These are phyloP conservation scores for Venturia canescens DNA, from an alignment of 1,140 invertebrate species.

Conservation along the genomic window DNA sequence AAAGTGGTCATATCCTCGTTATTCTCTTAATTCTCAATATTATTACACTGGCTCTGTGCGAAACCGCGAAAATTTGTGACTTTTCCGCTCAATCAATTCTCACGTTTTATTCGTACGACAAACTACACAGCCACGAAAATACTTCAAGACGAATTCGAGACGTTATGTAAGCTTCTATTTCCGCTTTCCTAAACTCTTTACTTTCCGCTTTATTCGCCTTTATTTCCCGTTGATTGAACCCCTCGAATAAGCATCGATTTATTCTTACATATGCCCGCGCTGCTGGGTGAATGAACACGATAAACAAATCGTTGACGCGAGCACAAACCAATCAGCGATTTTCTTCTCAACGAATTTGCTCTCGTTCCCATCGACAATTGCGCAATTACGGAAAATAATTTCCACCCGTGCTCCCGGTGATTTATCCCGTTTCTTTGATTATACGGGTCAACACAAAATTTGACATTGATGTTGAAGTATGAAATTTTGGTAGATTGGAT, in stretches of 20 bases:
- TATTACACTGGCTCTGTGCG: background rate
- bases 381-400: background rate
- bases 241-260: background rate
- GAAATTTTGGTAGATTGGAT: too few species aligned
- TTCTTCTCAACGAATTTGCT: background rate
- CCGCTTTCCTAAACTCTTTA: background rate
- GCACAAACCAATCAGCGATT: background rate
- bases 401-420: background rate
- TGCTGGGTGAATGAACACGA: background rate
- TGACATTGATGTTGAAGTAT: too few species aligned
- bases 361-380: background rate
- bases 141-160: too few species aligned
- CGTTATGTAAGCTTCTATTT: too few species aligned
- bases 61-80: background rate
- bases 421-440: background rate
- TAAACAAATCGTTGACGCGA: background rate
- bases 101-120: too few species aligned
- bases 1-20: slow-evolving; percentile 10
- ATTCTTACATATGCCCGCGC: background rate
- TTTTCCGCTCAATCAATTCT: background rate
- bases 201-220: background rate
- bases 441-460: too few species aligned
- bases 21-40: background rate
- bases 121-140: too few species aligned
- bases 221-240: too few species aligned